These are phyloP conservation scores for Seriola rivoliana DNA, from an alignment of 2,113 vertebrate species.

Conservation along the genomic window DNA sequence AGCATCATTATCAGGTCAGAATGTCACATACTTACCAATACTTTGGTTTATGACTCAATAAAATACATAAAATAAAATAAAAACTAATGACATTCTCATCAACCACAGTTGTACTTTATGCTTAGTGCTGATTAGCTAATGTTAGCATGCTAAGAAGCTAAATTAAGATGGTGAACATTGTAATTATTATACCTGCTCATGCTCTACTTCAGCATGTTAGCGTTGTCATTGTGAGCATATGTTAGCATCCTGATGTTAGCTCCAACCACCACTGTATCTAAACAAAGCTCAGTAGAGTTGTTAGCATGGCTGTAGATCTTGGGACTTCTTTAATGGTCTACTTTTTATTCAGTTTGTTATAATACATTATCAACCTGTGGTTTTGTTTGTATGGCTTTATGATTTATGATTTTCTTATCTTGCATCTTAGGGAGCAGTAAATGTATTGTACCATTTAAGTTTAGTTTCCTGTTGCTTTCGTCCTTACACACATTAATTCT, in stretches of 20 bases:
- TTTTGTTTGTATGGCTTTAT: too few relatives aligned
- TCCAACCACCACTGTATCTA: background rate
- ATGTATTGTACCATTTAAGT: background rate
- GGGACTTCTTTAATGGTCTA: background rate
- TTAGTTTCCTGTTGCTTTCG: conserved; percentile 6
- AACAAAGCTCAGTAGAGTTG: background rate
- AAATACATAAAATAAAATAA: too few relatives aligned
- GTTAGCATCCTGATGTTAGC: background rate
- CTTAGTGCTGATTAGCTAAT: too few relatives aligned
- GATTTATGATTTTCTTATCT: background rate
- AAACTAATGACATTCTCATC: too few relatives aligned
- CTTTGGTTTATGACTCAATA: too few relatives aligned
- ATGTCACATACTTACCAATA: too few relatives aligned
- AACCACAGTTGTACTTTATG: too few relatives aligned
- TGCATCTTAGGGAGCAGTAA: background rate
- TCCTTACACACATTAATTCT: conserved; percentile 12
- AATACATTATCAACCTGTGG: too few relatives aligned
- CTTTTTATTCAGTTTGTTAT: background rate
- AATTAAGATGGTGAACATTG: background rate
- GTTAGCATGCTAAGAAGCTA: background rate
- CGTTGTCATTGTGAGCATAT: background rate
- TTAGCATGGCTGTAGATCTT: background rate
- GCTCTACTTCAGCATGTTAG: background rate
- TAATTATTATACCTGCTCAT: background rate
- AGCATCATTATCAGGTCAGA: too few relatives aligned